Conservation (phyloP, 2,113 vertebrate species). For the Labrus mixtus region DNA sequence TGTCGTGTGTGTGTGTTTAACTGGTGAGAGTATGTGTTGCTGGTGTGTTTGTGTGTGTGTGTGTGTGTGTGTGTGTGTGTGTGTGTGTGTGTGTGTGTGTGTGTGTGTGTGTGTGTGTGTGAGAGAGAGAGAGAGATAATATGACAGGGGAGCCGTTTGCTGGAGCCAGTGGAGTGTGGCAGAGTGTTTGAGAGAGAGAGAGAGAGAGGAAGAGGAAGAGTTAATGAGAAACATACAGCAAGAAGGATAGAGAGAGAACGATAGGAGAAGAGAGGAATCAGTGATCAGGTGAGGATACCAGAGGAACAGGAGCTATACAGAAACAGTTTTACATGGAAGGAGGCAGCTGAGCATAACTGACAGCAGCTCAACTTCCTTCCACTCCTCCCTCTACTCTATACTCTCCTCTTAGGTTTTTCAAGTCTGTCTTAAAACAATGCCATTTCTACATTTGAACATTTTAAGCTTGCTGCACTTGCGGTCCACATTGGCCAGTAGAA, state of each 20-base stretch:
- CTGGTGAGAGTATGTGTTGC: background rate
- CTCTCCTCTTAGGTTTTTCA: slow-evolving; percentile 13
- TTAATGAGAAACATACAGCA: slow-evolving; percentile 58
- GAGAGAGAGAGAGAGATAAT: slow-evolving; percentile 62
- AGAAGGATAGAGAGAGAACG: slow-evolving; percentile 59
- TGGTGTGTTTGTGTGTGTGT: background rate
- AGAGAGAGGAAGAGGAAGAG: slow-evolving; percentile 48
- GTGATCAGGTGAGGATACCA: slow-evolving; percentile 71
- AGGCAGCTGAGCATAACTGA: slow-evolving; percentile 77
- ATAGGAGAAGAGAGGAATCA: slow-evolving; percentile 58
- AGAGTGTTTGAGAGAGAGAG: slow-evolving; percentile 65
- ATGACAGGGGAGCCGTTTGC: slow-evolving; percentile 82
- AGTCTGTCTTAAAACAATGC: background rate
- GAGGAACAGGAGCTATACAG: slow-evolving; percentile 68
- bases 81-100: background rate
- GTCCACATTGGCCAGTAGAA: too few species aligned
- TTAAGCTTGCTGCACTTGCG: too few species aligned
- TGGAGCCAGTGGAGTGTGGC: slow-evolving; percentile 81
- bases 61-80: slow-evolving; percentile 18
- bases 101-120: slow-evolving; percentile 15
- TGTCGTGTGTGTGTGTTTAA: slow-evolving; percentile 7
- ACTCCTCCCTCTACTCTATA: slow-evolving; percentile 24
- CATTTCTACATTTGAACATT: background rate
- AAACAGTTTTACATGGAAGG: slow-evolving; percentile 72
- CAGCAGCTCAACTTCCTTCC: slow-evolving; percentile 56